These are phyloP conservation scores for Leptopilina boulardi DNA, from an alignment of 1,140 invertebrate species.

Conservation along the genomic window DNA sequence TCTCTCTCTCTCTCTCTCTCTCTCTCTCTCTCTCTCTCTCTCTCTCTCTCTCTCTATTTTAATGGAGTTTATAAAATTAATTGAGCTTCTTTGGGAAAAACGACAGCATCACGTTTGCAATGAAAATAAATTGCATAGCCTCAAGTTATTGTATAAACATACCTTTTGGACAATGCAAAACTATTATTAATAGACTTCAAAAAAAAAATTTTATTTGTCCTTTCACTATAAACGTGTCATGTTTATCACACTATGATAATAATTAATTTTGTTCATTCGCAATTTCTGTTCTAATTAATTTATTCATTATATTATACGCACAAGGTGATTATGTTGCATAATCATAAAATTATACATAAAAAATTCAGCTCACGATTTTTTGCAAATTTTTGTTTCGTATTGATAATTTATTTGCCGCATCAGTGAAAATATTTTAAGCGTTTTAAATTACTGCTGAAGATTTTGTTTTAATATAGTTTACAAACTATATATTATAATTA, in stretches of 20 bases:
- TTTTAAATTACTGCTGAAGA: neutral
- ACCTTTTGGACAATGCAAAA: constrained; percentile 3
- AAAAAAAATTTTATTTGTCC: neutral
- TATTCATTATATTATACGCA: neutral
- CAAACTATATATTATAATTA: neutral
- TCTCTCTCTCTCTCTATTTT: too few species aligned
- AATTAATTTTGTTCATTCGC: constrained; percentile 8
- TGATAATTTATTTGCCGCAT: constrained; percentile 7
- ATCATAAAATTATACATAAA: neutral
- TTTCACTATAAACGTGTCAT: neutral
- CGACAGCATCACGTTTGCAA: constrained; percentile 37
- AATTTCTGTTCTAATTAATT: constrained; percentile 5
- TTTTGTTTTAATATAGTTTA: neutral
- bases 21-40: too few species aligned
- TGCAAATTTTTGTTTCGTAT: neutral
- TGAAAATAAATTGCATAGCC: neutral
- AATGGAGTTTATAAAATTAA: constrained; percentile 41
- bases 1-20: too few species aligned
- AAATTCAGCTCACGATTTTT: neutral
- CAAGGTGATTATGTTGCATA: neutral
- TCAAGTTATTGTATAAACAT: neutral
- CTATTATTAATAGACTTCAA: neutral
- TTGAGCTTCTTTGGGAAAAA: constrained; percentile 44
- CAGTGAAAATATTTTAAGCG: neutral
- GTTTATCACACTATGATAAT: neutral